Evolutionary conservation across 2,113 vertebrate genomes (phyloP).

Genomic region (Brienomyrus brachyistius): DNA sequence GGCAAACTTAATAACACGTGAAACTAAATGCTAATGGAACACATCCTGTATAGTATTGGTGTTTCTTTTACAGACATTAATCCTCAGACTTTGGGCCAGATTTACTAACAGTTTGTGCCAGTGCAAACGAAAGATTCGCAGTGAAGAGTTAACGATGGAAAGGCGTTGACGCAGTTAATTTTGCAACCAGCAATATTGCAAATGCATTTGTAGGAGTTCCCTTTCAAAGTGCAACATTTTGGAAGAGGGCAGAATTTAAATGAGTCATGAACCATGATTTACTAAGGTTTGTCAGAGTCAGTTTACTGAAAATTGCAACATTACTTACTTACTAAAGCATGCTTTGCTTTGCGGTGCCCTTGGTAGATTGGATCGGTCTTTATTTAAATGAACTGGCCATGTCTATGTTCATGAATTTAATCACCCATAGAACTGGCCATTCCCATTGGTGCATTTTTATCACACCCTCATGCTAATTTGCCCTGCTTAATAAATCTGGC

Average conservation of each 20-base stretch:
- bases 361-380: neutral
- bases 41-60: neutral
- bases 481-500: neutral
- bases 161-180: neutral
- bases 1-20: neutral
- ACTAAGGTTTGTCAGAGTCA: neutral
- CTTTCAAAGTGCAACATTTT: neutral
- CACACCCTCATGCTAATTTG: neutral
- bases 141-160: neutral
- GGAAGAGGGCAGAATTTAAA: neutral
- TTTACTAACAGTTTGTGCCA: neutral
- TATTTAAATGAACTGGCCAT: neutral
- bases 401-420: neutral
- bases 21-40: neutral
- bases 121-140: neutral
- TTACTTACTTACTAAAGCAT: neutral
- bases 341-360: neutral
- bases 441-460: neutral
- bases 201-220: neutral
- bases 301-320: neutral
- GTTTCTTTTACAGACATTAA: neutral
- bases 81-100: neutral
- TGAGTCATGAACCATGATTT: neutral
- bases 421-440: neutral
- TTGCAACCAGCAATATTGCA: neutral